Evolutionary conservation across 1,140 invertebrate genomes (phyloP), one percentile per base, ranked within the genome.

Genomic region (Thaumatotibia leucotreta): DNA sequence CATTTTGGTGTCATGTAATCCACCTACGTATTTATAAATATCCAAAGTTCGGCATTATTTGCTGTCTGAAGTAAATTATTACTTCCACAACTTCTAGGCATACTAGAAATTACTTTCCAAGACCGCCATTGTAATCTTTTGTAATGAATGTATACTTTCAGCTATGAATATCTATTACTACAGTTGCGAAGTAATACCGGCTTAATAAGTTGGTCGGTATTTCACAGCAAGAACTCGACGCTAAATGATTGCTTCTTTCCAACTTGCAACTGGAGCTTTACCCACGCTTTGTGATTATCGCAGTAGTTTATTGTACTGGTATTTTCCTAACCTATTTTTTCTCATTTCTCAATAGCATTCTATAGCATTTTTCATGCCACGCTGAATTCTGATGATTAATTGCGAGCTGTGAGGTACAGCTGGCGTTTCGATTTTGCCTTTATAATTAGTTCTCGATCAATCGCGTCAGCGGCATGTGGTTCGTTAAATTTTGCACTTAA

Each of bases 391-490:
- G 24, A 31, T 58, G 52, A 58, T 58, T 24, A 58, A 58, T 58
- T 29, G 24, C 24, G 24, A 14, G 14, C 52, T 58, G 52, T 11
- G 8, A 58, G 24, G 24, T 20, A 58, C 23, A 11, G 49, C 58
- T 23, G 23, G 24, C 54, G 58, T 35, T 49, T 63, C 61, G 62
- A 61, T 64, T 68, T 68, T 52, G 0, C n/a, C 67, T 70, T 73
- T 63, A 64, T 66, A 66, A 67, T 76, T 72, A 74, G 70, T 70
- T 65, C 73, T 72, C 71, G 65, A 76, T 76, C 72, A 78, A 72
- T 67, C 64, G 66, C 70, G 69, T 76, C 73, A 70, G 27, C 54
- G 31, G 61, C 70, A 68, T 65, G 66, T 67, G 65, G 65, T 66
- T 50, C 73, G 63, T 75, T 66, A 63, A 73, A 73, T 75, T 69